Percentiles rank a stretch among this genome's conserved stretches.
phyloP scores from a whole-genome alignment of 2,113 vertebrate genomes.

The Ranitomeya variabilis region DNA sequence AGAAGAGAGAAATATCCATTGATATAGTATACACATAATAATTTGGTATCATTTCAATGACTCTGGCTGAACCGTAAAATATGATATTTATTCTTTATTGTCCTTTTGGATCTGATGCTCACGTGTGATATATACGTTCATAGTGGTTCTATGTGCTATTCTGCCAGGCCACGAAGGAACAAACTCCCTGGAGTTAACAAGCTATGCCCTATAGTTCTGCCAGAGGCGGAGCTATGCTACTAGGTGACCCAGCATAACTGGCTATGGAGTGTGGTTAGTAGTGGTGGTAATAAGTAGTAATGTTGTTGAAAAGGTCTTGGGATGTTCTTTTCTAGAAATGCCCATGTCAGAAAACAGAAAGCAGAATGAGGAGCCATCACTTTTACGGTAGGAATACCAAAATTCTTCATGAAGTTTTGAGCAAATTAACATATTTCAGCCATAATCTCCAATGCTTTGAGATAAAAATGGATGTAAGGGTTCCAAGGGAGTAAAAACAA shows the following conservation, averaged over 20 bases:
- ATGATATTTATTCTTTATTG: background rate
- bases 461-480: background rate
- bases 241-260: background rate
- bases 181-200: background rate
- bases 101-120: background rate
- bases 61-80: background rate
- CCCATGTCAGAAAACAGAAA: background rate
- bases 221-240: background rate
- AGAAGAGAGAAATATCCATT: slow-evolving; percentile 60
- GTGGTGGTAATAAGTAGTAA: background rate
- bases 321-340: background rate
- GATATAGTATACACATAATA: background rate
- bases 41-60: background rate
- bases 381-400: no score
- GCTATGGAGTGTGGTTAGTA: background rate
- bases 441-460: background rate
- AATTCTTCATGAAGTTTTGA: no score
- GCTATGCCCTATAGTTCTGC: background rate
- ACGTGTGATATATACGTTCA: background rate
- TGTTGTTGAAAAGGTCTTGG: background rate
- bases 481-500: background rate
- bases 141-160: background rate
- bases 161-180: background rate
- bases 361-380: no score
- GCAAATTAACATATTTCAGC: no score